These are phyloP conservation scores for Cryptophagus acutangulus DNA, from an alignment of 2,888 invertebrate species.

Conservation along the genomic window DNA sequence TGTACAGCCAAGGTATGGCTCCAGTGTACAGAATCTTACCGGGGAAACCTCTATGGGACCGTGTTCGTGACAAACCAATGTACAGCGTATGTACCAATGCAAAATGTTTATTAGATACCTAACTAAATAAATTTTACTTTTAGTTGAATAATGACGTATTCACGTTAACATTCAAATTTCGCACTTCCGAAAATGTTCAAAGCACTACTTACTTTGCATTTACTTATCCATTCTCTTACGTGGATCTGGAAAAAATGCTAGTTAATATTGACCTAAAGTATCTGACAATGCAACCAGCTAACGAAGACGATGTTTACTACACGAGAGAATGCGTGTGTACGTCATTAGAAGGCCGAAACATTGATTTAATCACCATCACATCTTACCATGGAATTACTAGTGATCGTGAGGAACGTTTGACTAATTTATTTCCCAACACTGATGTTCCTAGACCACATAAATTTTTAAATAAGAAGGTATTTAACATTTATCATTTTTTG, in stretches of 20 bases:
- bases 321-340: conserved; percentile 73
- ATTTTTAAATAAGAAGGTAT: conserved; percentile 73
- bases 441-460: conserved; percentile 63
- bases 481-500: conserved; percentile 1
- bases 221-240: conserved; percentile 85
- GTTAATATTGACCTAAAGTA: conserved; percentile 63
- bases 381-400: conserved; percentile 72
- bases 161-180: conserved; percentile 68
- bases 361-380: conserved; percentile 79
- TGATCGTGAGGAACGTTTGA: conserved; percentile 67
- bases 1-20: conserved; percentile 88
- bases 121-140: conserved; percentile 25
- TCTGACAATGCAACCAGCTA: conserved; percentile 43
- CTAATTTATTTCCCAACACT: conserved; percentile 67
- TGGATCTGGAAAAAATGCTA: conserved; percentile 71
- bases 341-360: conserved; percentile 69
- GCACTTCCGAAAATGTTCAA: conserved; percentile 63
- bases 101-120: not conserved
- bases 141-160: conserved; percentile 70
- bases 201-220: conserved; percentile 83
- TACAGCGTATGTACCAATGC: conserved; percentile 58
- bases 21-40: conserved; percentile 74
- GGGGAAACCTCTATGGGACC: conserved; percentile 76
- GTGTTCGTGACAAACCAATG: conserved; percentile 73
- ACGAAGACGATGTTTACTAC: conserved; percentile 74